phyloP scores from a whole-genome alignment of 1,140 invertebrate species.

The Drosophila littoralis region DNA sequence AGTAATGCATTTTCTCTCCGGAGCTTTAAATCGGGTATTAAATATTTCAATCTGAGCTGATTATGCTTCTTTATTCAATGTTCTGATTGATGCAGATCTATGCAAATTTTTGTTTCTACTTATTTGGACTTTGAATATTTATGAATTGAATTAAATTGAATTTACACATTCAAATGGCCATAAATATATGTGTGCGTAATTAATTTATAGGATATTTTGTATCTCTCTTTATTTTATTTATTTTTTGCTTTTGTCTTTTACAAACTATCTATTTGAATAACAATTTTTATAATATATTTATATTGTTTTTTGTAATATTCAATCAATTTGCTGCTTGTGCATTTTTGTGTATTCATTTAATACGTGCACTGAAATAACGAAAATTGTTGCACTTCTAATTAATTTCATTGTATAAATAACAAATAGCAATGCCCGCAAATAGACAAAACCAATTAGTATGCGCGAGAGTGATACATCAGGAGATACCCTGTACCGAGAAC shows the following conservation, averaged over 20 bases:
- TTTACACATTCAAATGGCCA: neutral
- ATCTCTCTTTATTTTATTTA: neutral
- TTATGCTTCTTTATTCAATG: too few species aligned
- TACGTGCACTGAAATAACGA: constrained; percentile 13
- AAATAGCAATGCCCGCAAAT: constrained; percentile 7
- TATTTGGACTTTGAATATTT: constrained; percentile 2
- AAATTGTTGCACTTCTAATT: constrained; percentile 58
- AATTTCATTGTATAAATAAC: constrained; percentile 51
- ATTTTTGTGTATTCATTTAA: constrained; percentile 11
- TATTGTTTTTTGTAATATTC: neutral
- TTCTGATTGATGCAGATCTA: neutral
- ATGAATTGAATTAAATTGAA: neutral
- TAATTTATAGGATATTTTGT: too few species aligned
- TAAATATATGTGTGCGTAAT: neutral
- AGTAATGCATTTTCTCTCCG: too few species aligned
- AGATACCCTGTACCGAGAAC: neutral
- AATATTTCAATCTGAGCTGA: neutral
- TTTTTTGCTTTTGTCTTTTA: too few species aligned
- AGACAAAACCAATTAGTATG: neutral
- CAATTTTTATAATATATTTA: neutral
- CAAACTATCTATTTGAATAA: neutral
- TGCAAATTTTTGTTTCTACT: too few species aligned
- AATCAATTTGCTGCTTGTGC: neutral
- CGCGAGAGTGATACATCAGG: neutral
- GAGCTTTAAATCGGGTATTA: neutral